Conservation (phyloP, 1,140 invertebrate species). For the Aphelenchoides besseyi region DNA sequence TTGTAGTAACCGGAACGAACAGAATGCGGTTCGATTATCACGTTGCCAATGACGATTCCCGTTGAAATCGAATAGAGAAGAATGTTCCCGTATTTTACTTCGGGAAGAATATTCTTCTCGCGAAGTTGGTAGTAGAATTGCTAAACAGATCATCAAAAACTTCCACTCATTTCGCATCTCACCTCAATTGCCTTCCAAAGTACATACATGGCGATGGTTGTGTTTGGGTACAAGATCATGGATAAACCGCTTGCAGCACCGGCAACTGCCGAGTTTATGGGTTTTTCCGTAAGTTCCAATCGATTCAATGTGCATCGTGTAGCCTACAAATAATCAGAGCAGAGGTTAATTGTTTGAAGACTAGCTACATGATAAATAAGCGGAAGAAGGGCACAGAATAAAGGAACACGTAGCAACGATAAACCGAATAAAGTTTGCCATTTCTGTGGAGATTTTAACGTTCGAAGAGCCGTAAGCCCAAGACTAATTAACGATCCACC, state of each 20-base stretch:
- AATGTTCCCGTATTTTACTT: conserved; percentile 49
- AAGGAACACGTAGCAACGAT: conserved; percentile 35
- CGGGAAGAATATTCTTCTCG: conserved; percentile 41
- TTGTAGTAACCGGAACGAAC: conserved; percentile 51
- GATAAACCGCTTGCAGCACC: conserved; percentile 15
- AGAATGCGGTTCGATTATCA: conserved; percentile 54
- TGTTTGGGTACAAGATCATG: conserved; percentile 40
- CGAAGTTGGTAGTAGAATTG: conserved; percentile 46
- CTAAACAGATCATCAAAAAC: conserved; percentile 34
- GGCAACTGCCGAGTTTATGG: conserved; percentile 16
- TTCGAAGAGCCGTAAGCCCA: not conserved
- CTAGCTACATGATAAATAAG: conserved; percentile 48
- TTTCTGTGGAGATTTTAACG: not conserved
- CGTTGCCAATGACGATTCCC: conserved; percentile 53
- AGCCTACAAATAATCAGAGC: conserved; percentile 25
- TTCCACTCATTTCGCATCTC: not conserved
- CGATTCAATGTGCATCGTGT: conserved; percentile 35
- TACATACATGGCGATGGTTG: conserved; percentile 54
- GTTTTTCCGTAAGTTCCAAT: conserved; percentile 5
- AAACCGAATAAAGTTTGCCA: not conserved
- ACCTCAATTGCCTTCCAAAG: conserved; percentile 61
- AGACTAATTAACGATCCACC: conserved; percentile 20
- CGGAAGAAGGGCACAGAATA: conserved; percentile 47
- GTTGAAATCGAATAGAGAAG: conserved; percentile 51
- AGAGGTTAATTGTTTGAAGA: not conserved